These are phyloP conservation scores for Lutjanus erythropterus DNA, from an alignment of 2,113 vertebrate species.

Conservation along the genomic window DNA sequence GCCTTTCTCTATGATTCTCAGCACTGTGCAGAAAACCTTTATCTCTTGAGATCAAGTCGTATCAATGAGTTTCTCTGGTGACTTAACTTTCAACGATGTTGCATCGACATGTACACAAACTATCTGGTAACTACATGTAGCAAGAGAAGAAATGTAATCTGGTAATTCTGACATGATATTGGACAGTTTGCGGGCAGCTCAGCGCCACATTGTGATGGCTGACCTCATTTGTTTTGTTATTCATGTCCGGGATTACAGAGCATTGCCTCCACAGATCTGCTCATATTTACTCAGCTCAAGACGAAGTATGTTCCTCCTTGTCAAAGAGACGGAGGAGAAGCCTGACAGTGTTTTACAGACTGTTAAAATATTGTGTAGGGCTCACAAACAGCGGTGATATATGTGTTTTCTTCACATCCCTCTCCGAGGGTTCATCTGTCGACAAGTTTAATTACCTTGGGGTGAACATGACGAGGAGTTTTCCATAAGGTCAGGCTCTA, in stretches of 20 bases:
- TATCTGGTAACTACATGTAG: slow-evolving; percentile 44
- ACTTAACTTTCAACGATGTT: slow-evolving; percentile 11
- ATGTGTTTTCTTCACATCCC: slow-evolving; percentile 27
- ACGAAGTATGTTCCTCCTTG: slow-evolving; percentile 6
- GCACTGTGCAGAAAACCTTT: slow-evolving; percentile 79
- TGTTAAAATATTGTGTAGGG: neutral
- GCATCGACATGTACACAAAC: slow-evolving; percentile 18
- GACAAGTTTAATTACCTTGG: slow-evolving; percentile 28
- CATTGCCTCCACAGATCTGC: slow-evolving; percentile 20
- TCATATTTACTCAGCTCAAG: slow-evolving; percentile 19
- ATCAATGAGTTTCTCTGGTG: slow-evolving; percentile 17
- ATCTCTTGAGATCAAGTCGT: slow-evolving; percentile 9
- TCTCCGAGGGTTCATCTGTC: slow-evolving; percentile 22
- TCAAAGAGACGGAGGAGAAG: neutral
- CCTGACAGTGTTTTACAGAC: neutral
- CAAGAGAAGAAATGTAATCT: slow-evolving; percentile 13
- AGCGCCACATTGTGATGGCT: slow-evolving; percentile 21
- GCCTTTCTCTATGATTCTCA: slow-evolving; percentile 80
- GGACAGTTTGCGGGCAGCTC: slow-evolving; percentile 52
- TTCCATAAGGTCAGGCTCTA: slow-evolving; percentile 56
- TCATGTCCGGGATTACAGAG: slow-evolving; percentile 32
- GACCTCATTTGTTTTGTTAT: slow-evolving; percentile 36
- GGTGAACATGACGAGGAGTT: slow-evolving; percentile 24
- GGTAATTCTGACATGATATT: slow-evolving; percentile 21
- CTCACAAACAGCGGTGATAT: slow-evolving; percentile 5